Evolutionary conservation across 1,140 invertebrate species (phyloP).

Genomic region (Aphidius ervi): DNA sequence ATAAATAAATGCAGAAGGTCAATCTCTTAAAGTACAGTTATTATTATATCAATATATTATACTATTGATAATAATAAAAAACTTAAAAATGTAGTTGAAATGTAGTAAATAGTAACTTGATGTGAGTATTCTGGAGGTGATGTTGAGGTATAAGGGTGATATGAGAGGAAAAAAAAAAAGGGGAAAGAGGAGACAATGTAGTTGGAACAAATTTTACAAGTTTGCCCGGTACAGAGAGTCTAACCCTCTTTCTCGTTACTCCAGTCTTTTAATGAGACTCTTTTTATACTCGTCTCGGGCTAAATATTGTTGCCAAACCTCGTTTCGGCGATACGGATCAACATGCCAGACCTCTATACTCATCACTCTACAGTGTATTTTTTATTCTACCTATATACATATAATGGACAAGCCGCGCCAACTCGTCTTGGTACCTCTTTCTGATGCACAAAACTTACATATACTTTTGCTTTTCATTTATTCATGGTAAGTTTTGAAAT

Average conservation of each 20-base stretch:
- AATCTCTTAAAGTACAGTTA: too few relatives aligned
- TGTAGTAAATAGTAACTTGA: not conserved
- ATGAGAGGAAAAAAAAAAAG: too few relatives aligned
- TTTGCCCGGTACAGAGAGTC: conserved; percentile 19
- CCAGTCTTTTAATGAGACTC: conserved; percentile 47
- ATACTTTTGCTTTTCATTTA: too few relatives aligned
- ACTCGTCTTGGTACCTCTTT: conserved; percentile 16
- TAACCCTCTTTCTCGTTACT: conserved; percentile 13
- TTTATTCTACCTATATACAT: not conserved
- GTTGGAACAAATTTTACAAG: conserved; percentile 23
- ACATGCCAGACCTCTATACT: conserved; percentile 25
- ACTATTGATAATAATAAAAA: too few relatives aligned
- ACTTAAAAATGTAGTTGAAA: too few relatives aligned
- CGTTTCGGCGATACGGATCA: conserved; percentile 52
- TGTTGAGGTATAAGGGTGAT: not conserved
- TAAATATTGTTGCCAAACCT: conserved; percentile 51
- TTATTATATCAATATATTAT: too few relatives aligned
- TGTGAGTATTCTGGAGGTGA: not conserved
- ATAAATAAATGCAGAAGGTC: too few relatives aligned
- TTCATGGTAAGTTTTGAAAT: conserved; percentile 16
- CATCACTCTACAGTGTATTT: not conserved
- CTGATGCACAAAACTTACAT: too few relatives aligned
- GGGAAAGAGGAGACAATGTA: not conserved
- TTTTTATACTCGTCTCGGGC: conserved; percentile 41
- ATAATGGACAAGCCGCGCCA: conserved; percentile 11